Conservation (phyloP, 2,113 vertebrate species). For the Aegotheles bennettii region DNA sequence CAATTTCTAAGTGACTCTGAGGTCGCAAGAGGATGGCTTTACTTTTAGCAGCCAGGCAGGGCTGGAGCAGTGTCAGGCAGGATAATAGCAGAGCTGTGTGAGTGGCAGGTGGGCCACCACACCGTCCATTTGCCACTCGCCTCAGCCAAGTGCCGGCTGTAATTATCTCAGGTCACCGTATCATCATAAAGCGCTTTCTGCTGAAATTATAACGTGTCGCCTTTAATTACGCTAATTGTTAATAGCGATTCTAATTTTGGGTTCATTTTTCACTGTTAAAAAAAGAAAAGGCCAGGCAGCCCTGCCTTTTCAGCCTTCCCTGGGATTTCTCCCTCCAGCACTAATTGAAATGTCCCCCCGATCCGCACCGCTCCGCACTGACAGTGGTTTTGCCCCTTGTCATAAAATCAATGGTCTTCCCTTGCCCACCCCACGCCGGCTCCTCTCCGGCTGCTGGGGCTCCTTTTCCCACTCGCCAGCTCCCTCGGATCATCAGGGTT, state of each 20-base stretch:
- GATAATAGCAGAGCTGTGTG: neutral
- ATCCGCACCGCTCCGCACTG: conserved; percentile 72
- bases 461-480: conserved; percentile 66
- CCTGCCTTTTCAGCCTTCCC: neutral
- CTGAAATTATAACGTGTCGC: neutral
- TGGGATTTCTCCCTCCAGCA: conserved; percentile 2
- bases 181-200: neutral
- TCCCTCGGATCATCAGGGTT: conserved; percentile 77
- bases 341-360: conserved; percentile 87
- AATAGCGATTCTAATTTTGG: conserved; percentile 19
- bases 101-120: neutral
- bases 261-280: neutral
- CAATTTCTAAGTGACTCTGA: neutral
- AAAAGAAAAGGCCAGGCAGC: neutral
- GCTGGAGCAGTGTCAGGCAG: neutral
- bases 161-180: neutral
- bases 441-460: conserved; percentile 68
- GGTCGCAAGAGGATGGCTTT: neutral
- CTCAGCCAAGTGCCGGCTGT: neutral
- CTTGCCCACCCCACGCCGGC: neutral
- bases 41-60: neutral
- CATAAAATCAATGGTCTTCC: conserved; percentile 88
- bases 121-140: neutral
- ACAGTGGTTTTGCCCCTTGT: conserved; percentile 86
- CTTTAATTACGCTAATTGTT: conserved; percentile 8